Evolutionary conservation across 2,888 invertebrate genomes (phyloP), one percentile per base, ranked within the genome.

Genomic region (Tinea pellionella): DNA sequence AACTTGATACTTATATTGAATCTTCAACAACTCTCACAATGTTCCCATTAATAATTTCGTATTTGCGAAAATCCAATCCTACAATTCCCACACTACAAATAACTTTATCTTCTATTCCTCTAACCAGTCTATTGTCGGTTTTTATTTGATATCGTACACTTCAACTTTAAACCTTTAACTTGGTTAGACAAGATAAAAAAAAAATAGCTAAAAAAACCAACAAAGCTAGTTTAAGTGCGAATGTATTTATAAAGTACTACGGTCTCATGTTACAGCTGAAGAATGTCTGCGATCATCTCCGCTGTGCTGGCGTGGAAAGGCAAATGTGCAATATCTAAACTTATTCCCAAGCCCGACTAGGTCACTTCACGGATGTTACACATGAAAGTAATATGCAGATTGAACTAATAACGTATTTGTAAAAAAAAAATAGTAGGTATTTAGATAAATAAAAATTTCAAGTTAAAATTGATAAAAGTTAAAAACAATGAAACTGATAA

Each of bases 1-100:
- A 83, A 85, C 72, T 70, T 72, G 78, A 83, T 72, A 84, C 81
- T 79, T 73, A 60, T 61, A 62, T 63, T 63, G 61, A 55, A 61
- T 55, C 55, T 55, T 19, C 19, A 55, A 19, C 16, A 53, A 55
- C 29, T 55, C 55, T 29, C 24, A 37, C 37, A 37, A 9, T 37
- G 24, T 9, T 18, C 19, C 55, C 19, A 55, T 58, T 37, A 30
- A 32, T 19, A 18, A 55, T 37, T 12, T 24, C 24, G n/a, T 1
- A 37, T 55, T 55, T 24, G 19, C 55, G 53, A 16, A 53, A 16
- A 53, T 7, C 16, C 18, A 12, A 8, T 43, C 43, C 12, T 30
- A 30, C 43, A 47, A 47, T 47, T 47, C 47, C 47, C 47, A 47
- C 47, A 47, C 47, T 47, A 2, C n/a, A n/a, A n/a, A n/a, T n/a